These are phyloP conservation scores for Euclidia mi DNA, from an alignment of 2,888 invertebrate genomes.

Conservation along the genomic window DNA sequence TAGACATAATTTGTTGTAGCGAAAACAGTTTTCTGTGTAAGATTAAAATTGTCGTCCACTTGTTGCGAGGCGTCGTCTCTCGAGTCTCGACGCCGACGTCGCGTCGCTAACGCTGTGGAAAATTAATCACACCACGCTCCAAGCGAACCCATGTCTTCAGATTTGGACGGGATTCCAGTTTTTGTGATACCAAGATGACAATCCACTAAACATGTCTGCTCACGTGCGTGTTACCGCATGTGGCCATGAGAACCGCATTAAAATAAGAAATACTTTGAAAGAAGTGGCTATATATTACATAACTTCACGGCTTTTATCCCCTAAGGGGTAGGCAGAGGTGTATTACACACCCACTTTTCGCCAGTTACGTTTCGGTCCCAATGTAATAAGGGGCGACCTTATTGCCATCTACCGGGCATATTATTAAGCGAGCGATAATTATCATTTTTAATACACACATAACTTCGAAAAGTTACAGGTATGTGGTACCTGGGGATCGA, in stretches of 20 bases:
- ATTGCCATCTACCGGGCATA: no score
- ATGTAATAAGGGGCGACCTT: no score
- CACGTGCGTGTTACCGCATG: not conserved
- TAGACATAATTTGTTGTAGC: not conserved
- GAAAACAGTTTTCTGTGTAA: slow-evolving; percentile 29
- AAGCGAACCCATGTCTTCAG: slow-evolving; percentile 16
- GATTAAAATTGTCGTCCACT: slow-evolving; percentile 34
- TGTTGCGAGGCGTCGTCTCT: no score
- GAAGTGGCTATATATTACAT: no score
- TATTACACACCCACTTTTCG: no score
- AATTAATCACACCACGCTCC: slow-evolving; percentile 37
- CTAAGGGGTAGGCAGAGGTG: no score
- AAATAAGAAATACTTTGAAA: not conserved
- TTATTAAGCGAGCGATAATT: no score
- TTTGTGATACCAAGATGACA: slow-evolving; percentile 25
- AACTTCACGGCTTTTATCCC: no score
- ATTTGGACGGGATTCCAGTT: slow-evolving; percentile 30
- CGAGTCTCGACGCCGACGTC: not conserved
- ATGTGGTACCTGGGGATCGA: no score
- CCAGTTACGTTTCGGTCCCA: no score
- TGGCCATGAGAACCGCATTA: slow-evolving; percentile 23
- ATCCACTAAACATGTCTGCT: slow-evolving; percentile 18
- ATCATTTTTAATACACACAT: no score
- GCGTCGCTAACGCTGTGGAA: slow-evolving; percentile 8
- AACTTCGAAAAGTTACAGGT: no score